phyloP scores from a whole-genome alignment of 2,113 vertebrate species.

The Gallinago jamesoni region DNA sequence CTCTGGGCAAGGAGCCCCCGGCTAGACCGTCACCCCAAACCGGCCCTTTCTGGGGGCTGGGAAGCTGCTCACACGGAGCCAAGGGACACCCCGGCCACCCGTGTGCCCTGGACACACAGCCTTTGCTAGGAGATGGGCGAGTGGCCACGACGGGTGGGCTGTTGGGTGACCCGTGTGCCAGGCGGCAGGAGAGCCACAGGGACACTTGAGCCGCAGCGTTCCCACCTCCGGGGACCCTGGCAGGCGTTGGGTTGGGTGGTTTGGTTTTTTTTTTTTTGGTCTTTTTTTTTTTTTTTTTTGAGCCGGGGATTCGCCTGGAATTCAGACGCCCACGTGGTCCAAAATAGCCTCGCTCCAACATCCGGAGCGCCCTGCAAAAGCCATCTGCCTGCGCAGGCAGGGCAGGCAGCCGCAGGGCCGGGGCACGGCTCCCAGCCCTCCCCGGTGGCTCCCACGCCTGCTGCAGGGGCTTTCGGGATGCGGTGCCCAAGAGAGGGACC shows the following conservation, averaged over 20 bases:
- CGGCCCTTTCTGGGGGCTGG: not conserved
- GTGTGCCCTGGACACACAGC: accelerated
- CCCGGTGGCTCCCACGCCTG: not conserved
- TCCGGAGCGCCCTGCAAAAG: constrained; percentile 57
- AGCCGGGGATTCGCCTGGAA: constrained; percentile 57
- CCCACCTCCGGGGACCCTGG: constrained; percentile 19
- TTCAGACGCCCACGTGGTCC: constrained; percentile 66
- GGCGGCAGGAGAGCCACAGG: not conserved
- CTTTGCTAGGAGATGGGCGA: not conserved
- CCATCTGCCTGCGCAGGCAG: constrained; percentile 51
- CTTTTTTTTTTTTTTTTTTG: not conserved
- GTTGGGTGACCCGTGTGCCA: not conserved
- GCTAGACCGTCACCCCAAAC: not conserved
- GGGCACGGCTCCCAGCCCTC: not conserved
- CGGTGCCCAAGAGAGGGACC: not conserved
- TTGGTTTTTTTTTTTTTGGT: not conserved
- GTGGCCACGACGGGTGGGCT: not conserved
- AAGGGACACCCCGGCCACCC: accelerated
- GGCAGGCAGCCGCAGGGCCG: not conserved
- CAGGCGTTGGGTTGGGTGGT: not conserved
- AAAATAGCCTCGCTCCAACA: constrained; percentile 61
- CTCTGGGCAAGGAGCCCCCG: accelerated
- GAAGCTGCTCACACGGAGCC: accelerated
- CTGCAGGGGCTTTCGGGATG: not conserved
- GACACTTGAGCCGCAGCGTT: not conserved